A percentile compares a stretch with the other conserved stretches of the same genome.
phyloP scores from a whole-genome alignment of 2,113 vertebrate species.

The Patagioenas fasciata region DNA sequence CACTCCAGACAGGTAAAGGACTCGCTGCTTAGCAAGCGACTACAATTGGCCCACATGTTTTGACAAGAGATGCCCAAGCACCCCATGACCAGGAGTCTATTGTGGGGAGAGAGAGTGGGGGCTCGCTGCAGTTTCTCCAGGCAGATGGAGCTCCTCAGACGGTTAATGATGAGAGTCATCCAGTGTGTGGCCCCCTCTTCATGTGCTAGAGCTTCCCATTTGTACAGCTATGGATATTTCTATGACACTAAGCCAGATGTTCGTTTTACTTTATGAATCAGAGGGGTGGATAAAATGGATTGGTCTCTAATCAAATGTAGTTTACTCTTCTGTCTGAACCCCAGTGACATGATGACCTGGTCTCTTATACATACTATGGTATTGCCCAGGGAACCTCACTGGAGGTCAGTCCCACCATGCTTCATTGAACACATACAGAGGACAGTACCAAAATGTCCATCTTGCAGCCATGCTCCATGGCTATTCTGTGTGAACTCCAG shows the following conservation, averaged over 20 bases:
- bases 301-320: background rate
- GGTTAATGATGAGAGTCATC: background rate
- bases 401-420: background rate
- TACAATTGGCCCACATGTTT: fast-evolving
- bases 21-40: background rate
- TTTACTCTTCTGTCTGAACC: background rate
- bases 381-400: background rate
- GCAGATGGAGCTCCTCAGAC: background rate
- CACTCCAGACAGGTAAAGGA: conserved; percentile 86
- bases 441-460: background rate
- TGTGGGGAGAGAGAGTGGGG: background rate
- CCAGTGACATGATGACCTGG: background rate
- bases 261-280: background rate
- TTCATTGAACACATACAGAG: background rate
- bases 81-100: background rate
- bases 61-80: background rate
- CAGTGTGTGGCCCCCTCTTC: fast-evolving
- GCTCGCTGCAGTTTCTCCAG: background rate
- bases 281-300: background rate
- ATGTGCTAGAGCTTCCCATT: background rate
- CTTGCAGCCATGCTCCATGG: background rate
- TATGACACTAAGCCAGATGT: background rate
- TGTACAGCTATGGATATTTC: background rate
- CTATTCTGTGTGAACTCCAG: background rate
- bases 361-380: fast-evolving